Evolutionary conservation across 2,113 vertebrate species (phyloP).

Genomic region (Illadopsis cleaveri): DNA sequence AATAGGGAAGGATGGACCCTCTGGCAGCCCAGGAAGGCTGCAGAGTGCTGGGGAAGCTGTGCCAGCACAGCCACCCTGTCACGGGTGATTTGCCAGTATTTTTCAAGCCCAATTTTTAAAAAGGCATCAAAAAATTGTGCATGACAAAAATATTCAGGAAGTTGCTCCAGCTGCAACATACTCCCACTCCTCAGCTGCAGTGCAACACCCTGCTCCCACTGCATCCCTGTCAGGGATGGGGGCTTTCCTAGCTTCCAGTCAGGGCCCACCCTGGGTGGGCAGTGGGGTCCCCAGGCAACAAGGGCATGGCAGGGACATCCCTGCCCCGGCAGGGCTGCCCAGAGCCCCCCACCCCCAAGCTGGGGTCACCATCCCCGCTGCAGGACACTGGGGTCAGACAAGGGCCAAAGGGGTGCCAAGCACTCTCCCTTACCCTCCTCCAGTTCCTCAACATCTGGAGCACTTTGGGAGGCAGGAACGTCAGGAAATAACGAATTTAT

Average conservation of each 20-base stretch:
- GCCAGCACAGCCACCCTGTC: neutral
- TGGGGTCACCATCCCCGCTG: neutral
- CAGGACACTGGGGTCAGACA: rapidly evolving
- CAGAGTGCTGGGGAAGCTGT: neutral
- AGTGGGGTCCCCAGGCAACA: neutral
- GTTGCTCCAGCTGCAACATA: neutral
- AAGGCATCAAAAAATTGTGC: neutral
- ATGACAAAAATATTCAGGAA: neutral
- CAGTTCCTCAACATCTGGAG: neutral
- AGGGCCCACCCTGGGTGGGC: neutral
- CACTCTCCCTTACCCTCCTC: neutral
- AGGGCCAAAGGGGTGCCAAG: neutral
- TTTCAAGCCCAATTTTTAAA: neutral
- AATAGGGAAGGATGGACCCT: neutral
- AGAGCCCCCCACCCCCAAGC: neutral
- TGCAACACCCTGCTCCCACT: neutral
- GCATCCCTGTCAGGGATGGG: rapidly evolving
- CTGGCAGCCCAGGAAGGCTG: neutral
- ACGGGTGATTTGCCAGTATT: rapidly evolving
- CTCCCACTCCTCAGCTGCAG: neutral
- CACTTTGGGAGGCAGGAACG: neutral
- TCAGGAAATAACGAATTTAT: neutral
- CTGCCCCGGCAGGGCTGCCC: neutral
- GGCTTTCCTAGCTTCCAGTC: neutral
- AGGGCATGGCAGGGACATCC: neutral